Evolutionary conservation across 1,140 invertebrate species (phyloP).

Genomic region (Batillaria attramentaria): DNA sequence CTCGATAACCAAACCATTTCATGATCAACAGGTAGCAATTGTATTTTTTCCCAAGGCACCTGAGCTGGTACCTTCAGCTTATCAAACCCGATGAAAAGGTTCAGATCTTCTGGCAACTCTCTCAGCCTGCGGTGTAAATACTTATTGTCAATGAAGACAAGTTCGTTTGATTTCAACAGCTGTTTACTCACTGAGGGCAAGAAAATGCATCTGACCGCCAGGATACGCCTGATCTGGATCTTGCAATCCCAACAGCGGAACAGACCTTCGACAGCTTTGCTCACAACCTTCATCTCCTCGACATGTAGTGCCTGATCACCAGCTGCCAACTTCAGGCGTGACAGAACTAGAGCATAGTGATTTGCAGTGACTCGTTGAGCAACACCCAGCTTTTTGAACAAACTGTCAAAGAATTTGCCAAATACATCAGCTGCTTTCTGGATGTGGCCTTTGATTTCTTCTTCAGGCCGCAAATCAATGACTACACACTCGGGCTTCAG

Average conservation of each 20-base stretch:
- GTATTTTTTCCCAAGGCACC: constrained; percentile 23
- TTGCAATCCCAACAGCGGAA: constrained; percentile 24
- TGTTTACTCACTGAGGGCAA: constrained; percentile 37
- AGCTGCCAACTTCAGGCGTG: constrained; percentile 21
- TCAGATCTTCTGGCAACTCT: constrained; percentile 6
- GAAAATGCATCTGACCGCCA: constrained; percentile 44
- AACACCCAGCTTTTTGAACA: constrained; percentile 56
- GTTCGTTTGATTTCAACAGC: constrained; percentile 34
- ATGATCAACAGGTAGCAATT: constrained; percentile 38
- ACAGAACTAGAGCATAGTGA: constrained; percentile 48
- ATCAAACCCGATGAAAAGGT: constrained; percentile 39
- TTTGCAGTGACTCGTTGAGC: constrained; percentile 32
- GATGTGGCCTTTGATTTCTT: constrained; percentile 52
- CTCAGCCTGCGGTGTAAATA: constrained; percentile 24
- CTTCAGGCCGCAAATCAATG: constrained; percentile 38
- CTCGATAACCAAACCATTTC: constrained; percentile 46
- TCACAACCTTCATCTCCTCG: constrained; percentile 45
- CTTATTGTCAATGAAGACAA: constrained; percentile 38
- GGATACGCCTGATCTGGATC: background rate
- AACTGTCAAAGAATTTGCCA: constrained; percentile 42
- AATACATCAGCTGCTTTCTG: constrained; percentile 47
- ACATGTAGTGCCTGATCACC: constrained; percentile 46
- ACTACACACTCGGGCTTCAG: constrained; percentile 46
- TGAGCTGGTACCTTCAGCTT: constrained; percentile 33
- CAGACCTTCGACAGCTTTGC: constrained; percentile 49